Percentiles rank a stretch among this genome's conserved stretches.
These are phyloP conservation scores for Peromyscus maniculatus DNA, from an alignment of 2,113 vertebrate species.

Conservation along the genomic window DNA sequence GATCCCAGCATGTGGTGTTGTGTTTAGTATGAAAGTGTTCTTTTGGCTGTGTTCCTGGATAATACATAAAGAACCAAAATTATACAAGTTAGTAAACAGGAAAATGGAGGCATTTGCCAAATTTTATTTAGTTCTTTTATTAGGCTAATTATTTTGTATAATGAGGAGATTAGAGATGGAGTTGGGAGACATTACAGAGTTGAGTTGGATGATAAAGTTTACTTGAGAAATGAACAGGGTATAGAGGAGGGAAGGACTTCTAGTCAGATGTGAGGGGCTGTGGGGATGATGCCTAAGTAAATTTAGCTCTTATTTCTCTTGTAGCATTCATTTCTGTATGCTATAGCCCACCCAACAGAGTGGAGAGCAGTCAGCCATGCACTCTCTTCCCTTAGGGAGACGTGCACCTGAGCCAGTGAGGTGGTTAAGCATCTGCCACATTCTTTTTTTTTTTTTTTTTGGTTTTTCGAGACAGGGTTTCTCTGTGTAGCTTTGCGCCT, in stretches of 20 bases:
- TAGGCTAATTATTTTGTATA: constrained; percentile 8
- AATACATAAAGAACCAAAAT: not conserved
- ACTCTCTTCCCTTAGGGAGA: not conserved
- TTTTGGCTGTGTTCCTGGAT: not conserved
- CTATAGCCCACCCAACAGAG: not conserved
- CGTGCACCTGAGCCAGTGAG: not conserved
- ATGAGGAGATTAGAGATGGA: constrained; percentile 3
- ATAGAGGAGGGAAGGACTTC: not conserved
- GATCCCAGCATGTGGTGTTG: not conserved
- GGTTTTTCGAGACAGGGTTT: no score
- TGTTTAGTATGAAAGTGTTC: not conserved
- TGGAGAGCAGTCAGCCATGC: not conserved
- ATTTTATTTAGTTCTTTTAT: not conserved
- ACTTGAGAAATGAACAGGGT: not conserved
- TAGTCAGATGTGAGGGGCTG: not conserved
- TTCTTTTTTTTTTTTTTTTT: no score
- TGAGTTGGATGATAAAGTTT: constrained; percentile 2
- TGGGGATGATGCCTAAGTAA: not conserved
- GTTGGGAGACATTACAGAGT: not conserved
- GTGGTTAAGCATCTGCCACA: not conserved
- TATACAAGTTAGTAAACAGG: constrained; percentile 39
- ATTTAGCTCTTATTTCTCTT: not conserved
- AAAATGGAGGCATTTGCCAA: not conserved
- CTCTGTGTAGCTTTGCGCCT: no score
- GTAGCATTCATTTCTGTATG: not conserved